Percentiles rank a stretch among this genome's conserved stretches.
Evolutionary conservation across 1,140 invertebrate genomes (phyloP).

Genomic region (Holcopasites calliopsidis): DNA sequence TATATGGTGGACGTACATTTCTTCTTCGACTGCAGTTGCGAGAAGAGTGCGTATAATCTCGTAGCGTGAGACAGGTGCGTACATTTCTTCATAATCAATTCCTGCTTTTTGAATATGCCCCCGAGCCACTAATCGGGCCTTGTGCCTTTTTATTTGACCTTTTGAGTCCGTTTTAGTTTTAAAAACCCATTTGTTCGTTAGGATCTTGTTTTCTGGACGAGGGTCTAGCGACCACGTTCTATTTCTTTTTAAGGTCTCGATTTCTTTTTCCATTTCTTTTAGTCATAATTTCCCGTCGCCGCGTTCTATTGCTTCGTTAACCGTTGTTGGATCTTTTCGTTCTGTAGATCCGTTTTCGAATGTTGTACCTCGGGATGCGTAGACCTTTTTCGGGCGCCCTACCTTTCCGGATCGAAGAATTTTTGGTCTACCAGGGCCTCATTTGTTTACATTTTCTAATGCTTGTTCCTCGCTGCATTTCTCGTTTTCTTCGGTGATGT

Average conservation of each 20-base stretch:
- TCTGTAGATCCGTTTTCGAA: background rate
- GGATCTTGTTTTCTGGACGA: conserved; percentile 45
- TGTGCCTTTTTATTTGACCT: conserved; percentile 57
- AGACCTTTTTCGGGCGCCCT: background rate
- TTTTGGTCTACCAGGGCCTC: background rate
- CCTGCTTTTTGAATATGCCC: conserved; percentile 59
- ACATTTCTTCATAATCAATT: conserved; percentile 54
- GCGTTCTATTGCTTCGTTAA: background rate
- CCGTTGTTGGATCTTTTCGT: background rate
- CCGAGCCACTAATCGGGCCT: conserved; percentile 74
- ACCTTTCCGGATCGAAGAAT: conserved; percentile 5
- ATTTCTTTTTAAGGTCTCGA: conserved; percentile 14
- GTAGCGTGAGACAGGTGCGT: background rate
- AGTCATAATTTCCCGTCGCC: background rate
- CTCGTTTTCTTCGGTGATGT: background rate
- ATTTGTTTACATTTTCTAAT: background rate
- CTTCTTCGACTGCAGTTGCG: background rate
- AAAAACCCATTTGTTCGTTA: conserved; percentile 71
- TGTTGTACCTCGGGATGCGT: background rate
- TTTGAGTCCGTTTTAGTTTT: conserved; percentile 64
- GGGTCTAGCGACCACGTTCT: conserved; percentile 10
- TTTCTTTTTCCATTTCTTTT: conserved; percentile 5
- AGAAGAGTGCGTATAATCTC: background rate
- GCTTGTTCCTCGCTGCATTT: background rate
- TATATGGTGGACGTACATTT: conserved; percentile 23